Evolutionary conservation across 2,113 vertebrate genomes (phyloP), one percentile per base, ranked within the genome.

Genomic region (Lethenteron camtschaticum): DNA sequence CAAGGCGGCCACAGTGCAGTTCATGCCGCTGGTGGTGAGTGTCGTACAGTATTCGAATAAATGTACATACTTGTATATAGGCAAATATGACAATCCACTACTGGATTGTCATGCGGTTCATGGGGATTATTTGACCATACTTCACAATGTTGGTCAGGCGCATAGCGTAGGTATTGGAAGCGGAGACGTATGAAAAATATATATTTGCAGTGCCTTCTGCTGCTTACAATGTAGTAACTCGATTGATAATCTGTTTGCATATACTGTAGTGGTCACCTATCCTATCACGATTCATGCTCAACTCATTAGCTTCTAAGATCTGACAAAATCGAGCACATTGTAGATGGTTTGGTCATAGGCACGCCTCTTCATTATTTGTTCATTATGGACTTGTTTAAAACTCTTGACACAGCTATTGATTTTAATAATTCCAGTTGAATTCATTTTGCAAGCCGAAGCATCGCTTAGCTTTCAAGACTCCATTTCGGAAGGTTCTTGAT

Each of bases 1-100:
- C 68, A 96, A 87, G 75, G 86, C 90, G 7, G 84, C 90, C 69
- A 70, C 81, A 0, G 84, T 89, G 70, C 88, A 89, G 76, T 96
- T 99, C 73, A 86, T 99, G 88, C 94, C 90, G 6, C 80, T 99
- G 66, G 88, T 95, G 81, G 92, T 99, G 79, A 76, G 91, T 84
- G 73, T 69, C 68, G 41, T 69, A 18, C 16, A 18, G 16, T 18
- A 55, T 12, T 72, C 10, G 24, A 16, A 9, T 66, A 9, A n/a
- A 8, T 66, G n/a, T 66, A 16, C 20, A 18, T 63, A 14, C 59
- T 7, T 63, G 13, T 63, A 14, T 63, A 13, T 13, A 63, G 59
- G 1, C 13, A 63, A 63, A 63, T 14, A 4, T 63, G 59, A 2
- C 16, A 14, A 18, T 18, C 16, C 13, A 63, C 59, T 63, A 63